phyloP scores from a whole-genome alignment of 2,797 vertebrate genomes.

The Diceros bicornis region DNA sequence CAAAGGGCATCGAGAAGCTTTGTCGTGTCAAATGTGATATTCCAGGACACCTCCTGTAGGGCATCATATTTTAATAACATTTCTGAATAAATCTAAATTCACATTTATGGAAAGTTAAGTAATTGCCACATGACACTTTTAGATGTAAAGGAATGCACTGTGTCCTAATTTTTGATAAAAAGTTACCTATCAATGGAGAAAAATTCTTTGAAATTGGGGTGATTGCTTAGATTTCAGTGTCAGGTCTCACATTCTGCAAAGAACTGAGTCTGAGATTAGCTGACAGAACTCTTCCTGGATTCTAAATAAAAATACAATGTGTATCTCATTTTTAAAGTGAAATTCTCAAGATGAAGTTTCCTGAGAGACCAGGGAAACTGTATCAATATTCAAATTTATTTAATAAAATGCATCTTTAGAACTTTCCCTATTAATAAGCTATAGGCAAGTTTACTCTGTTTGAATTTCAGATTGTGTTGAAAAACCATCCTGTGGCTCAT shows the following conservation, averaged over 20 bases:
- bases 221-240: background rate
- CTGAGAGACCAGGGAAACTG: background rate
- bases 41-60: background rate
- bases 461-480: background rate
- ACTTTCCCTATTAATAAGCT: background rate
- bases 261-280: background rate
- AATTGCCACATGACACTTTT: background rate
- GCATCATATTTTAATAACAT: background rate
- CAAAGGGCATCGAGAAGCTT: background rate
- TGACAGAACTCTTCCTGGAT: slow-evolving; percentile 7
- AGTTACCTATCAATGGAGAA: background rate
- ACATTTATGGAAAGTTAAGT: background rate
- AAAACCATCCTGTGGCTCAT: background rate
- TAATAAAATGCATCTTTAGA: background rate
- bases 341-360: background rate
- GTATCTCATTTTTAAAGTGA: background rate
- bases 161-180: slow-evolving; percentile 10
- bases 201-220: background rate
- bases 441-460: background rate
- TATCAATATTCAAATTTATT: slow-evolving; percentile 33
- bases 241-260: background rate
- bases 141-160: background rate
- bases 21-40: background rate
- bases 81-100: slow-evolving; percentile 47
- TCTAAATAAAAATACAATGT: background rate